phyloP scores from a whole-genome alignment of 2,113 vertebrate species.

The Typhlomys cinereus region DNA sequence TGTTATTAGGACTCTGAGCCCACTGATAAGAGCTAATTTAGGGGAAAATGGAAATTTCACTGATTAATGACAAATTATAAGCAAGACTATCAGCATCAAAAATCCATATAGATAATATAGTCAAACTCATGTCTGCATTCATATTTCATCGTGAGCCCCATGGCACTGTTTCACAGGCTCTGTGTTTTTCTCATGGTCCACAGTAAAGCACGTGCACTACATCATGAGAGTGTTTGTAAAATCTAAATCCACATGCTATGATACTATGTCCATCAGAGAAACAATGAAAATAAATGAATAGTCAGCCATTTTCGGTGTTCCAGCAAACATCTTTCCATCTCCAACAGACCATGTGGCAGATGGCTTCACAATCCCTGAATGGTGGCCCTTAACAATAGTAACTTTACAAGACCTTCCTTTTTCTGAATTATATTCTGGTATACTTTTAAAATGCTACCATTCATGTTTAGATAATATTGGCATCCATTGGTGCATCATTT shows the following conservation, averaged over 20 bases:
- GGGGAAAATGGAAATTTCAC: conserved; percentile 29
- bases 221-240: conserved; percentile 35
- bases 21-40: conserved; percentile 54
- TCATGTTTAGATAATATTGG: conserved; percentile 49
- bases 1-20: not conserved
- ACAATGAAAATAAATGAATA: conserved; percentile 54
- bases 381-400: not conserved
- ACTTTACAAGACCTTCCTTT: conserved; percentile 48
- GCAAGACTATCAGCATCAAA: conserved; percentile 33
- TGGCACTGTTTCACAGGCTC: conserved; percentile 24
- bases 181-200: not conserved
- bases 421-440: conserved; percentile 47
- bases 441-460: conserved; percentile 6
- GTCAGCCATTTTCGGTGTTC: conserved; percentile 1
- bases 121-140: conserved; percentile 30
- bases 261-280: not conserved
- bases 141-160: not conserved
- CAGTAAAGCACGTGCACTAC: conserved; percentile 29
- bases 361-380: conserved; percentile 49
- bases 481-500: not conserved
- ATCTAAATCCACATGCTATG: conserved; percentile 41
- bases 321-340: not conserved
- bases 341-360: not conserved
- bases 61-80: conserved; percentile 66
- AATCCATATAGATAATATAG: conserved; percentile 50